Percentiles rank a stretch among this genome's conserved stretches.
These are phyloP conservation scores for Zalophus californianus DNA, from an alignment of 2,797 vertebrate genomes.

Conservation along the genomic window DNA sequence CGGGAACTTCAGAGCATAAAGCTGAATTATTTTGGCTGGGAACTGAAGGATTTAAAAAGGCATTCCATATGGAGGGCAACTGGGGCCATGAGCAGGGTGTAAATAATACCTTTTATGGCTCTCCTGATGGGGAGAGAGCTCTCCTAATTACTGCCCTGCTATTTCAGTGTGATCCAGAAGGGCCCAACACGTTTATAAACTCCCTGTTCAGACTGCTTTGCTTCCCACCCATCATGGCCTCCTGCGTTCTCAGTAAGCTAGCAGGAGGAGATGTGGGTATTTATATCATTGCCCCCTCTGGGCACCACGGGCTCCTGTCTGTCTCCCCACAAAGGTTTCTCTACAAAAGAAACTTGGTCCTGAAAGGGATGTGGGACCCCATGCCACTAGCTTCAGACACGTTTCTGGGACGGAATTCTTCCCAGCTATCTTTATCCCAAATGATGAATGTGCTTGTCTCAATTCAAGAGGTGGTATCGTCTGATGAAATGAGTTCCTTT, in stretches of 20 bases:
- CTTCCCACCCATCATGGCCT: background rate
- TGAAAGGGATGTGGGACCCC: background rate
- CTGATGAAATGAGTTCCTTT: conserved; percentile 68
- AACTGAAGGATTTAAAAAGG: conserved; percentile 70
- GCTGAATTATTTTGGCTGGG: conserved; percentile 76
- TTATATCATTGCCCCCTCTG: background rate
- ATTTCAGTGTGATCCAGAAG: rapidly evolving
- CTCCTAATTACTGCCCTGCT: background rate
- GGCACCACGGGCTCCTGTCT: background rate
- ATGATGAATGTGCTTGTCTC: background rate
- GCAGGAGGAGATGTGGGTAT: rapidly evolving
- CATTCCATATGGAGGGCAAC: conserved; percentile 60
- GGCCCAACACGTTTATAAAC: background rate
- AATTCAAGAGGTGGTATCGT: conserved; percentile 42
- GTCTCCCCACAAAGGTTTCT: background rate
- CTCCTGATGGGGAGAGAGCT: background rate
- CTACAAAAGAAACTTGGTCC: background rate
- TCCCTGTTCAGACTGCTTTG: background rate
- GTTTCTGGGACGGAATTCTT: background rate
- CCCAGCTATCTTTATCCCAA: background rate
- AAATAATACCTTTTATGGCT: conserved; percentile 78
- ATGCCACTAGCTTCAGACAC: background rate
- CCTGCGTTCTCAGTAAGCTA: background rate
- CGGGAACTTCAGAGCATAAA: conserved; percentile 72
- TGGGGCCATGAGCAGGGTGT: conserved; percentile 45